Evolutionary conservation across 2,888 invertebrate genomes (phyloP).

Genomic region (Thereva unica): DNA sequence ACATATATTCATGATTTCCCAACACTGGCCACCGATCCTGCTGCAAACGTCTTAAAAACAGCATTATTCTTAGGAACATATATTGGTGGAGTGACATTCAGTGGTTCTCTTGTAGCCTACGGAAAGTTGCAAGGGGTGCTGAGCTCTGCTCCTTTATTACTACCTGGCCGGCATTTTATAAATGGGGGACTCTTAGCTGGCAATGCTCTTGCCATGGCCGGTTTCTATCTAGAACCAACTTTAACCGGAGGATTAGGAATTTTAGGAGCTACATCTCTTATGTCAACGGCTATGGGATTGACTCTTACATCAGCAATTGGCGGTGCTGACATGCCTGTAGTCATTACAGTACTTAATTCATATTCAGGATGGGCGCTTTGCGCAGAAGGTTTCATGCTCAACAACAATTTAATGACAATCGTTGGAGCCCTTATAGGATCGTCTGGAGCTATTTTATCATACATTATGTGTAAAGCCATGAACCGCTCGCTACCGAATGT

Average conservation of each 20-base stretch:
- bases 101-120: slow-evolving; percentile 86
- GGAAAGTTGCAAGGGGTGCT: slow-evolving; percentile 85
- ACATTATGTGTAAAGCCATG: slow-evolving; percentile 93
- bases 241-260: slow-evolving; percentile 72
- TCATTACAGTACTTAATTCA: slow-evolving; percentile 88
- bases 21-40: slow-evolving; percentile 79
- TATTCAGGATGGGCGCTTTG: slow-evolving; percentile 94
- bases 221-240: slow-evolving; percentile 65
- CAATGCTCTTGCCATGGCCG: slow-evolving; percentile 63
- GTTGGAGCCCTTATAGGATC: slow-evolving; percentile 90
- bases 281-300: slow-evolving; percentile 82
- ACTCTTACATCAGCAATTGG: slow-evolving; percentile 89
- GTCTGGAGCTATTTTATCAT: slow-evolving; percentile 88
- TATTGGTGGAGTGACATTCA: slow-evolving; percentile 89
- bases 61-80: slow-evolving; percentile 85
- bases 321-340: slow-evolving; percentile 93
- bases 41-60: slow-evolving; percentile 79
- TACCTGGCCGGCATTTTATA: slow-evolving; percentile 81
- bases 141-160: slow-evolving; percentile 76
- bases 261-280: slow-evolving; percentile 73
- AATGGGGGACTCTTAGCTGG: slow-evolving; percentile 71
- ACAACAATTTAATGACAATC: slow-evolving; percentile 89
- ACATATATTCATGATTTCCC: slow-evolving; percentile 85
- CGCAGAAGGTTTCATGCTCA: slow-evolving; percentile 92
- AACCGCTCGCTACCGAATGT: slow-evolving; percentile 85